Evolutionary conservation across 2,888 invertebrate species (phyloP).

Genomic region (Ophion ellenae): DNA sequence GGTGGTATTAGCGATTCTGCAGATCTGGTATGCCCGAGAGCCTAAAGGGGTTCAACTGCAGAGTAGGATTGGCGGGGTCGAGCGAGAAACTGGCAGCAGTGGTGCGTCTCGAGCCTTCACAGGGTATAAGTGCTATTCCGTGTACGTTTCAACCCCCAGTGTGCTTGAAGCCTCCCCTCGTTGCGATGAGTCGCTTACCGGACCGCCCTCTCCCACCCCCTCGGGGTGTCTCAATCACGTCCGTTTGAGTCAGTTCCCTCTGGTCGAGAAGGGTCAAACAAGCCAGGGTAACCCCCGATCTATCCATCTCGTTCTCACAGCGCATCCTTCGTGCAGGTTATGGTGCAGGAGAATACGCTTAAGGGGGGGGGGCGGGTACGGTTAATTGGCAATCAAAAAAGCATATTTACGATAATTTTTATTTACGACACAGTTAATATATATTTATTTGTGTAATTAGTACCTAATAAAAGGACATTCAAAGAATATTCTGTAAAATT

Average conservation of each 20-base stretch:
- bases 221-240: slow-evolving; percentile 46
- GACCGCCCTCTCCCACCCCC: slow-evolving; percentile 4
- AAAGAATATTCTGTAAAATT: no score
- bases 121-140: slow-evolving; percentile 83
- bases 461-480: no score
- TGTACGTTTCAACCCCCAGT: slow-evolving; percentile 76
- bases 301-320: slow-evolving; percentile 17
- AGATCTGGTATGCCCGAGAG: slow-evolving; percentile 41
- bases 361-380: no score
- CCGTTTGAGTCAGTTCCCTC: slow-evolving; percentile 46
- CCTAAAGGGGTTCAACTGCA: slow-evolving; percentile 54
- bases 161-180: slow-evolving; percentile 62
- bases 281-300: slow-evolving; percentile 23
- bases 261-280: slow-evolving; percentile 49
- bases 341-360: slow-evolving; percentile 59
- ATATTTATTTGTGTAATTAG: no score
- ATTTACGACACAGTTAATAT: no score
- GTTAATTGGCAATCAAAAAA: no score
- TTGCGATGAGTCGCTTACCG: slow-evolving; percentile 47
- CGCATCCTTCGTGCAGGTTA: slow-evolving; percentile 30
- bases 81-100: slow-evolving; percentile 56
- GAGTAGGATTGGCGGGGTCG: slow-evolving; percentile 32
- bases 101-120: slow-evolving; percentile 61
- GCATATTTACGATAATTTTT: no score
- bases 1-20: slow-evolving; percentile 49